Conservation (phyloP, 1,140 invertebrate genomes). For the Chironomus striatipennis region DNA sequence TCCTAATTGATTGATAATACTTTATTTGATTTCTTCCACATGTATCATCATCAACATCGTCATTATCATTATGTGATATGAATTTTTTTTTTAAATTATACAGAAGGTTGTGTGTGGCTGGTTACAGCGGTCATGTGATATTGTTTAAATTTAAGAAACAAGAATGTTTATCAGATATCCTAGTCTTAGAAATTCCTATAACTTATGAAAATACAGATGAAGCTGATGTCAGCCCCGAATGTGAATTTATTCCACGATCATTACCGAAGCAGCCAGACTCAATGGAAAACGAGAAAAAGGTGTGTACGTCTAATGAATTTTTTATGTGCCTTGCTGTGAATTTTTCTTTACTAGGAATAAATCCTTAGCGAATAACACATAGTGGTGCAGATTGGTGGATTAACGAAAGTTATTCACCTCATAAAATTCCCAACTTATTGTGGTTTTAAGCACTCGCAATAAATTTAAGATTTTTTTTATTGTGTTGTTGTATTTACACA, state of each 20-base stretch:
- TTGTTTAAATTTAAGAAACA: slow-evolving; percentile 92
- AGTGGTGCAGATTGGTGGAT: too few relatives aligned
- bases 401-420: too few relatives aligned
- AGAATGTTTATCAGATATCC: slow-evolving; percentile 75
- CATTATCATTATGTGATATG: background rate
- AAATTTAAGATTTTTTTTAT: too few relatives aligned
- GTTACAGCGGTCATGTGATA: slow-evolving; percentile 84
- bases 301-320: slow-evolving; percentile 30
- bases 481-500: too few relatives aligned
- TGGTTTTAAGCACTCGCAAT: too few relatives aligned
- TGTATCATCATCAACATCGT: background rate
- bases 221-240: slow-evolving; percentile 65
- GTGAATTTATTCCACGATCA: slow-evolving; percentile 58
- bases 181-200: slow-evolving; percentile 81
- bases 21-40: background rate
- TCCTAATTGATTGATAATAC: background rate
- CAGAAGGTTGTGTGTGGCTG: slow-evolving; percentile 74
- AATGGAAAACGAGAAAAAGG: slow-evolving; percentile 49
- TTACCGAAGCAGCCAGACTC: slow-evolving; percentile 47
- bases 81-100: too few relatives aligned
- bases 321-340: background rate
- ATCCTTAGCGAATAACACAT: too few relatives aligned
- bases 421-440: too few relatives aligned
- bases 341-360: background rate
- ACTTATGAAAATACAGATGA: slow-evolving; percentile 75